phyloP scores from a whole-genome alignment of 2,797 vertebrate genomes.

The Sebastes oblongus region DNA sequence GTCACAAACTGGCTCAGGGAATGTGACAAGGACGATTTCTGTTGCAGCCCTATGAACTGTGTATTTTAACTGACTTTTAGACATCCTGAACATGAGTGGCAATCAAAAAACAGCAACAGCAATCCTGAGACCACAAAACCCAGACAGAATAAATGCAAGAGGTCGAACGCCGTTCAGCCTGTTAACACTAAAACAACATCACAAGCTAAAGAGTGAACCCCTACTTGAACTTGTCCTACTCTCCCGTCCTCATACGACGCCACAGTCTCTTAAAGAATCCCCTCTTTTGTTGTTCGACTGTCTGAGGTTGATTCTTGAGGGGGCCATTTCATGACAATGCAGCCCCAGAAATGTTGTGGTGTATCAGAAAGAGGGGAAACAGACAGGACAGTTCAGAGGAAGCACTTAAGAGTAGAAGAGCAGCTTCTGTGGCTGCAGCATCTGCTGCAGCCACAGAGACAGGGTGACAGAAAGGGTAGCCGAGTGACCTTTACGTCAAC shows the following conservation, averaged over 20 bases:
- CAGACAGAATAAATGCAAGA: constrained; percentile 18
- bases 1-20: neutral
- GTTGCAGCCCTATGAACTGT: neutral
- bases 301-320: constrained; percentile 62
- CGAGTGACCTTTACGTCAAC: constrained; percentile 31
- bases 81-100: neutral
- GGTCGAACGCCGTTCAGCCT: constrained; percentile 20
- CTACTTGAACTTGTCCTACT: constrained; percentile 40
- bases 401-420: constrained; percentile 44
- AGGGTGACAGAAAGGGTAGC: constrained; percentile 22
- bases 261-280: constrained; percentile 43
- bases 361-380: constrained; percentile 37
- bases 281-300: constrained; percentile 57
- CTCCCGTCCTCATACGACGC: constrained; percentile 12
- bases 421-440: too few relatives aligned
- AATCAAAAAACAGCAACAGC: neutral
- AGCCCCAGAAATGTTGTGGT: constrained; percentile 60
- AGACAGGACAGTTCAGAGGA: constrained; percentile 32
- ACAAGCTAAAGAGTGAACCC: constrained; percentile 15
- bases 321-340: constrained; percentile 62
- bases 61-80: neutral
- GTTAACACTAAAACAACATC: constrained; percentile 21
- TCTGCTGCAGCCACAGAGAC: constrained; percentile 29
- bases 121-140: constrained; percentile 20
- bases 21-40: neutral